phyloP scores from a whole-genome alignment of 2,888 invertebrate genomes.

The Harmothoe impar region DNA sequence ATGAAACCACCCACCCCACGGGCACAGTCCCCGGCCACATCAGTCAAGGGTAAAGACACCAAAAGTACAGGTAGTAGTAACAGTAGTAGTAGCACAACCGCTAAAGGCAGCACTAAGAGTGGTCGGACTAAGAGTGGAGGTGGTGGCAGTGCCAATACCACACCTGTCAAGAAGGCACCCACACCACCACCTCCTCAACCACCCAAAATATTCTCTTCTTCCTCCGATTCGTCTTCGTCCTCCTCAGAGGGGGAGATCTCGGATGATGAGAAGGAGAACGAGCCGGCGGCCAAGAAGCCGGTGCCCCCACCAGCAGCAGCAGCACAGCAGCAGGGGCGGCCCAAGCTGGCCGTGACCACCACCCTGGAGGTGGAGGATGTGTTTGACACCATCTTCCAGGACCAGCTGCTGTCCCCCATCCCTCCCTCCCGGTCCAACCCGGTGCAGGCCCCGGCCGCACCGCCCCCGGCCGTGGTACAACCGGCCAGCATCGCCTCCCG shows the following conservation, averaged over 20 bases:
- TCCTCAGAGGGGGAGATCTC: not conserved
- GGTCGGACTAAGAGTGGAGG: conserved; percentile 38
- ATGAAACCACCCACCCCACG: not conserved
- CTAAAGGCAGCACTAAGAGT: not conserved
- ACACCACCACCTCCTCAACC: conserved; percentile 18
- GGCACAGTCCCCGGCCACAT: not conserved
- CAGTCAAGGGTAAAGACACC: not conserved
- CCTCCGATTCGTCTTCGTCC: not conserved
- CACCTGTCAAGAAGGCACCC: not conserved
- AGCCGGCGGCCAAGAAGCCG: not conserved
- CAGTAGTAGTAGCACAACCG: not conserved
- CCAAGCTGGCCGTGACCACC: not conserved
- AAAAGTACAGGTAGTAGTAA: not conserved
- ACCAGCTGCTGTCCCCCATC: conserved; percentile 27
- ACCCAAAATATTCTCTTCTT: not conserved
- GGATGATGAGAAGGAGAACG: not conserved
- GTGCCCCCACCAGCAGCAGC: not conserved
- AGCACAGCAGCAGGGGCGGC: not conserved
- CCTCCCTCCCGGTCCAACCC: not conserved
- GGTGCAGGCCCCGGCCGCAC: not conserved
- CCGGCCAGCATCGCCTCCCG: not conserved
- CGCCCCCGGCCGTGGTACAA: not conserved
- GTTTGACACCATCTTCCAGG: conserved; percentile 21
- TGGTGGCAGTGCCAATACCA: not conserved
- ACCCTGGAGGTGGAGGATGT: conserved; percentile 29